These are phyloP conservation scores for Pemphredon lugubris DNA, from an alignment of 2,888 invertebrate genomes.

Conservation along the genomic window DNA sequence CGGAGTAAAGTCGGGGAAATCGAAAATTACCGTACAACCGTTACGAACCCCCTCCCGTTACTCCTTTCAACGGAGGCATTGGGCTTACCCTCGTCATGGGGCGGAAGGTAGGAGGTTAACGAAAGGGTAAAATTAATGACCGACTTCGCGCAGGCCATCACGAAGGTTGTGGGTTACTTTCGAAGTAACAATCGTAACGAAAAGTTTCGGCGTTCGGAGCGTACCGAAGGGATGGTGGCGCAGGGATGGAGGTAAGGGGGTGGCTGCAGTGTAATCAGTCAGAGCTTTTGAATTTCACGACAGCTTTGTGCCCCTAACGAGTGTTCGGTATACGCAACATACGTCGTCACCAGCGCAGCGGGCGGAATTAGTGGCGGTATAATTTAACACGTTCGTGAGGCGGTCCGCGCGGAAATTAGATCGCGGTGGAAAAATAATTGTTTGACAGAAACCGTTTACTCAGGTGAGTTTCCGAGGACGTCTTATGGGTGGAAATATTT, in stretches of 20 bases:
- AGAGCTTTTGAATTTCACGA: constrained; percentile 42
- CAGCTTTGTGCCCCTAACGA: constrained; percentile 37
- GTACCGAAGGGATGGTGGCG: too few relatives aligned
- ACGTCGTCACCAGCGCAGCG: too few relatives aligned
- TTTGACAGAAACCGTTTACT: background rate
- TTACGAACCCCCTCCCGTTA: background rate
- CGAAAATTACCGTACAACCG: constrained; percentile 47
- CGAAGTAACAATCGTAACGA: constrained; percentile 16
- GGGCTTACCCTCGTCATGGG: background rate
- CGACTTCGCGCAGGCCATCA: background rate
- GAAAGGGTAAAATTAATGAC: too few relatives aligned
- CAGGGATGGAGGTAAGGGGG: too few relatives aligned
- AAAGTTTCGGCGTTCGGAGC: constrained; percentile 27
- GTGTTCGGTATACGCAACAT: constrained; percentile 34
- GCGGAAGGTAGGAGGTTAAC: background rate
- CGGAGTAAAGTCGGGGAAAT: constrained; percentile 22
- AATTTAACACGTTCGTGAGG: constrained; percentile 54
- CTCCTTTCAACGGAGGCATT: background rate
- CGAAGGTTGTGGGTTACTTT: background rate
- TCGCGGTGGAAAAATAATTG: constrained; percentile 45
- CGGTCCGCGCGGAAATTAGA: constrained; percentile 39
- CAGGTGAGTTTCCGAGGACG: background rate
- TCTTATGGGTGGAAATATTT: too few relatives aligned
- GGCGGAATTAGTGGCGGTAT: constrained; percentile 35
- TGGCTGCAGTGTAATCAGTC: constrained; percentile 35